Evolutionary conservation across 35 echinoderm and acorn worm genomes (phyloP).

Genomic region (Diadema setosum): DNA sequence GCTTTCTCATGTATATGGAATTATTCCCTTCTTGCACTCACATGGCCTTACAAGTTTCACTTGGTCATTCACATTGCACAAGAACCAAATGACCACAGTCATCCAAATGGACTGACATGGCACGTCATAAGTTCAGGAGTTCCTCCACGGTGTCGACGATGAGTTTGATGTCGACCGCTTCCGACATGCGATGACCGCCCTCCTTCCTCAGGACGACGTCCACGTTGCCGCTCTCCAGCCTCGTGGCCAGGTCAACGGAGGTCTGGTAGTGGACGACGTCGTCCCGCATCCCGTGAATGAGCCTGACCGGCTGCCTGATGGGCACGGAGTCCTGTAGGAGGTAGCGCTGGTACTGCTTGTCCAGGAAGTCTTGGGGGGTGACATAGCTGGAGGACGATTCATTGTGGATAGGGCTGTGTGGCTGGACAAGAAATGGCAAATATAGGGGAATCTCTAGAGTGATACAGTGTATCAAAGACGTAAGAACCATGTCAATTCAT

Average conservation of each 20-base stretch:
- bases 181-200: slow-evolving; percentile 59
- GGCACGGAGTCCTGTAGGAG: background rate
- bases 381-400: no score
- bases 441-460: no score
- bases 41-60: no score
- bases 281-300: slow-evolving; percentile 76
- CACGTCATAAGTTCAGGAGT: background rate
- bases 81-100: no score
- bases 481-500: no score
- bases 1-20: no score
- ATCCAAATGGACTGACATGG: no score
- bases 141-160: slow-evolving; percentile 25
- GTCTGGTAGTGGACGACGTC: slow-evolving; percentile 35
- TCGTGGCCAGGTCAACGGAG: slow-evolving; percentile 20
- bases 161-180: slow-evolving; percentile 8
- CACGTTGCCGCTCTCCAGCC: slow-evolving; percentile 59
- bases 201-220: slow-evolving; percentile 47
- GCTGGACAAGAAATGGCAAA: no score
- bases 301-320: slow-evolving; percentile 28
- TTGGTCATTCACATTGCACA: no score
- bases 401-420: no score
- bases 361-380: slow-evolving; percentile 29
- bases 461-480: no score
- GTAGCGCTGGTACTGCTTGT: slow-evolving; percentile 17
- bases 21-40: no score